Conservation (phyloP, 2,797 vertebrate genomes). For the Glyptemys insculpta region DNA sequence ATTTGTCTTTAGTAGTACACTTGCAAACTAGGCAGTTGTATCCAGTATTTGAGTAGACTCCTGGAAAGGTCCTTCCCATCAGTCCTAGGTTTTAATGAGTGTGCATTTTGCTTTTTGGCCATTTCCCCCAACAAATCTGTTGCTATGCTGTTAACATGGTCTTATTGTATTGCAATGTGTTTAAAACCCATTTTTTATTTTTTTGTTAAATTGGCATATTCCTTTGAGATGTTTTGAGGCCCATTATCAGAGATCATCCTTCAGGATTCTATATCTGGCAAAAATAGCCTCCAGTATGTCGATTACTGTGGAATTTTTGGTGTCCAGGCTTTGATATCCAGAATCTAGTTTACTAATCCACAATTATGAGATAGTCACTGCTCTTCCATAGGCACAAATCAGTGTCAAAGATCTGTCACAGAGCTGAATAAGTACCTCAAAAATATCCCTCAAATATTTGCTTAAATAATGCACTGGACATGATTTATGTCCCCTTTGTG, state of each 20-base stretch:
- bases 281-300: conserved; percentile 53
- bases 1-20: background rate
- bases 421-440: background rate
- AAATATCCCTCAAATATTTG: background rate
- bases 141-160: background rate
- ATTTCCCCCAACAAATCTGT: background rate
- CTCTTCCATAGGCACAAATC: conserved; percentile 8
- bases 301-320: conserved; percentile 41
- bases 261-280: conserved; percentile 49
- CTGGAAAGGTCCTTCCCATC: background rate
- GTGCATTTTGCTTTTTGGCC: background rate
- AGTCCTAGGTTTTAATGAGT: background rate
- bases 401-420: conserved; percentile 29
- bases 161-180: background rate
- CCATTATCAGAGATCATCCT: conserved; percentile 60
- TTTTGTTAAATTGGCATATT: conserved; percentile 20
- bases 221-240: conserved; percentile 41
- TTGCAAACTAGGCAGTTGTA: background rate
- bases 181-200: background rate
- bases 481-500: background rate
- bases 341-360: conserved; percentile 43
- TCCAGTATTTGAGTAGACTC: background rate
- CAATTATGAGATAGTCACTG: background rate
- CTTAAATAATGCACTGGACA: background rate
- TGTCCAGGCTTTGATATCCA: conserved; percentile 21